phyloP scores from a whole-genome alignment of 2,888 invertebrate genomes.

The Clivina fossor region DNA sequence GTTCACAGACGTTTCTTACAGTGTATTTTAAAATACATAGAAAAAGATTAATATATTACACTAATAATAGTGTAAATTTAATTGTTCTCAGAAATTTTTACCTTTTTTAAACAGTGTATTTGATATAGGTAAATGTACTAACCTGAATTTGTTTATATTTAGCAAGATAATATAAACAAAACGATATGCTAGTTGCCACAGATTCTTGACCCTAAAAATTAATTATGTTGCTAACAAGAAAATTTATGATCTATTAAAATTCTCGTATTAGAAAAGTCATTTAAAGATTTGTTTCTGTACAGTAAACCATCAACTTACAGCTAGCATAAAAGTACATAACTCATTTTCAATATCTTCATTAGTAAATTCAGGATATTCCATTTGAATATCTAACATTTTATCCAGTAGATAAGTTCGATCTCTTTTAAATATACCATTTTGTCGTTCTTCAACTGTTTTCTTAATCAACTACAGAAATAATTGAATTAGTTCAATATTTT shows the following conservation, averaged over 20 bases:
- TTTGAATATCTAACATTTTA: slow-evolving; percentile 56
- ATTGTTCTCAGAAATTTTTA: not conserved
- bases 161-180: slow-evolving; percentile 59
- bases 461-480: slow-evolving; percentile 6
- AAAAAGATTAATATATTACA: slow-evolving; percentile 45
- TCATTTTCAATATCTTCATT: slow-evolving; percentile 63
- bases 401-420: slow-evolving; percentile 24
- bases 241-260: too few species aligned
- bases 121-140: not conserved
- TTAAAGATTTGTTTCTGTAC: too few species aligned
- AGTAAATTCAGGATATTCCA: slow-evolving; percentile 55
- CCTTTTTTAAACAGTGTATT: too few species aligned
- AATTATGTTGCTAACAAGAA: too few species aligned
- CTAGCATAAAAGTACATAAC: slow-evolving; percentile 64
- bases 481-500: slow-evolving; percentile 34
- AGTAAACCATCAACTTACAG: slow-evolving; percentile 47
- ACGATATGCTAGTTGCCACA: slow-evolving; percentile 60
- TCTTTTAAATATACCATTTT: slow-evolving; percentile 23
- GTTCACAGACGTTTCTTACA: too few species aligned
- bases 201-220: slow-evolving; percentile 60
- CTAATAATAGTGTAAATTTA: slow-evolving; percentile 48
- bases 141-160: slow-evolving; percentile 56
- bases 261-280: too few species aligned
- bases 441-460: slow-evolving; percentile 10
- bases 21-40: not conserved